Conservation (phyloP, 2,113 vertebrate genomes). For the Dissostichus mawsoni region DNA sequence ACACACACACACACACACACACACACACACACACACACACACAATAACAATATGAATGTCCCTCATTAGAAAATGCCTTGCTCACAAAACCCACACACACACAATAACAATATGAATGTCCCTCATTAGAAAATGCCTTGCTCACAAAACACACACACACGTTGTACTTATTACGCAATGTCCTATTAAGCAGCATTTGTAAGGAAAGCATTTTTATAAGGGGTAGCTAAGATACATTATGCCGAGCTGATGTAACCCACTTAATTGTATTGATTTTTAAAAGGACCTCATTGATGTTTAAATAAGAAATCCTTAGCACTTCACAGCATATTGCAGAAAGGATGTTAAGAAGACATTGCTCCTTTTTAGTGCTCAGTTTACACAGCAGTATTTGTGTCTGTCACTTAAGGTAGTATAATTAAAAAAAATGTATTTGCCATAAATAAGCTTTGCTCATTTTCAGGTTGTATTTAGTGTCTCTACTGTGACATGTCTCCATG, state of each 20-base stretch:
- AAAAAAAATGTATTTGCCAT: no score
- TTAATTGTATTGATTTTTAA: not conserved
- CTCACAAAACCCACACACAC: no score
- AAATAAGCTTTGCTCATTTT: not conserved
- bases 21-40: no score
- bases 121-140: no score
- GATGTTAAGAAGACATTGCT: not conserved
- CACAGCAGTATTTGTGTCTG: not conserved
- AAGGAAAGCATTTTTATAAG: constrained; percentile 22
- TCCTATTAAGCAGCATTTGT: constrained; percentile 22
- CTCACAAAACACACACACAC: not conserved
- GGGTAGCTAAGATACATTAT: not conserved
- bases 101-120: no score
- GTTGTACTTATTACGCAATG: constrained; percentile 17
- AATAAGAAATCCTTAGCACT: not conserved
- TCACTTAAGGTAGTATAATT: not conserved
- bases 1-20: no score
- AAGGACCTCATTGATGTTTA: not conserved
- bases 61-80: no score
- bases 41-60: no score
- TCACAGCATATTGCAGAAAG: not conserved
- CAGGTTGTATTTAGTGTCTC: no score
- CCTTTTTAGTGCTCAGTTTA: not conserved
- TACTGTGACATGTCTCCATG: no score
- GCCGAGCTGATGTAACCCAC: not conserved